A percentile compares a stretch with the other conserved stretches of the same genome.
Conservation (phyloP, 1,140 invertebrate species). For the Nephila pilipes region DNA sequence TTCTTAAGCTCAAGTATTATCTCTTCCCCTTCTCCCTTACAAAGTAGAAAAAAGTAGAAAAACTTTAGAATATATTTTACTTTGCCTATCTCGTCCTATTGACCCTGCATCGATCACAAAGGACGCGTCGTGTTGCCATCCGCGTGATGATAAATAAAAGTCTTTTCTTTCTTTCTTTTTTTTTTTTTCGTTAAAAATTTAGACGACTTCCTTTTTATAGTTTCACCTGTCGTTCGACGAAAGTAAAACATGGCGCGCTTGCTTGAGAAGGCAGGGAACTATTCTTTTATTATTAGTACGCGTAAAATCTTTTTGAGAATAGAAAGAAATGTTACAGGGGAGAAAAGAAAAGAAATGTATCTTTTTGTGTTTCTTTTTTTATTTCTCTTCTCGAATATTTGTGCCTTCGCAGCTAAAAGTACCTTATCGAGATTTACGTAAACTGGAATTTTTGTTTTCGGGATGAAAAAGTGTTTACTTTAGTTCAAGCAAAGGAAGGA, state of each 20-base stretch:
- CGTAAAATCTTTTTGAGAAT: background rate
- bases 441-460: background rate
- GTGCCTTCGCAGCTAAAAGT: background rate
- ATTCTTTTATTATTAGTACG: slow-evolving; percentile 37
- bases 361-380: background rate
- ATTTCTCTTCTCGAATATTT: background rate
- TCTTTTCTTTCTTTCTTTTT: background rate
- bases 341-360: background rate
- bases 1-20: slow-evolving; percentile 52
- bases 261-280: background rate
- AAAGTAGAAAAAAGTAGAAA: background rate
- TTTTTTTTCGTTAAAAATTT: background rate
- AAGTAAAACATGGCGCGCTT: background rate
- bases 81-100: slow-evolving; percentile 29
- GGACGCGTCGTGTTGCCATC: slow-evolving; percentile 33
- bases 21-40: slow-evolving; percentile 4
- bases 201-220: slow-evolving; percentile 28
- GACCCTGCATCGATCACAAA: slow-evolving; percentile 50
- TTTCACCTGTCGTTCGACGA: slow-evolving; percentile 21
- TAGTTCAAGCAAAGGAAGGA: background rate
- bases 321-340: background rate
- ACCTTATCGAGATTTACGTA: background rate
- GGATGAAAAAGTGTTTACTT: background rate
- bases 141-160: slow-evolving; percentile 36
- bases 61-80: slow-evolving; percentile 52